Base-by-base conservation (phyloP, 2,888 invertebrate genomes). In the Cetonia aurata region DNA sequence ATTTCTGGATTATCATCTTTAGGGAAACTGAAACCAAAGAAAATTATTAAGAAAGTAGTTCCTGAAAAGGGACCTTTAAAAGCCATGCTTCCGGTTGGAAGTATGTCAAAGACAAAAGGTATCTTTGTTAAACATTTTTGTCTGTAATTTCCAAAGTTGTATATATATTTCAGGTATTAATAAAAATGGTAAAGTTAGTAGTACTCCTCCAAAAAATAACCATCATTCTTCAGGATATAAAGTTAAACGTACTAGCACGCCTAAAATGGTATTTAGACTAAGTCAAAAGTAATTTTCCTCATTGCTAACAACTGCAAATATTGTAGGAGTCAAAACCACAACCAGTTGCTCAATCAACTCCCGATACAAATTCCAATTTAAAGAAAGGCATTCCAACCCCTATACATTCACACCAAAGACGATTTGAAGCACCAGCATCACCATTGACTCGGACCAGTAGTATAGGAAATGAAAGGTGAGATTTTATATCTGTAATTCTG, bases 271-370 rank as follows among this genome's bases (percentile, higher is more conserved):
- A 74, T 50, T 44, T 66, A n/a, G 6, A 15, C 15, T 37, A 25
- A 19, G 3, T 56, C 10, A 10, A 37, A 65, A 12, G 17, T 17
- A 6, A 19, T 46, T 44, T 15, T 46, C 17, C 17, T 12, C 3
- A 9, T 41, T 53, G 15, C 17, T 42, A 8, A 1, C 33, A 15
- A 46, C 12, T 65, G 13, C 15, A n/a, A 33, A 44, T 41, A 46
- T 57, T 67, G 6, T 53, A 76, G 76, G 73, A 71, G 17, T 67
- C 72, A 9, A 69, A 72, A 66, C 41, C 72, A 15, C 73, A 74
- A 57, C 75, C 77, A 8, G 52, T 75, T 10, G 77, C 77, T 0
- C 77, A 77, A 67, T 75, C 77, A 9, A 77, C 77, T n/a, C 77
- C 77, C 8, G 75, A 73, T 41, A 52, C n/a, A 31, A 66, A 56